Evolutionary conservation across 2,888 invertebrate species (phyloP).

Genomic region (Zaprionus obscuricornis): DNA sequence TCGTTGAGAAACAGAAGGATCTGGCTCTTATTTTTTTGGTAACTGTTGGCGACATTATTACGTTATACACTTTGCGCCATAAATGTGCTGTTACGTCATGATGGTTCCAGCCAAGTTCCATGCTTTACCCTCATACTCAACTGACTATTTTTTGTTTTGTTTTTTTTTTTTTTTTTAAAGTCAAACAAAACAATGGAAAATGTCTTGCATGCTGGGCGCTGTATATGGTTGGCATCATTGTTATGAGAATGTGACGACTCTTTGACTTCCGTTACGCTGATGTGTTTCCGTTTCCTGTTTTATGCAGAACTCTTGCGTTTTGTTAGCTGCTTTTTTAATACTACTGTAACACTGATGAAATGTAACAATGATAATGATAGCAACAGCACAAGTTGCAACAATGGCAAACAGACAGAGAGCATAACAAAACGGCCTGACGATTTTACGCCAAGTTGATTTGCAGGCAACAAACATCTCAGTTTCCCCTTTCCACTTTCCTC

Average conservation of each 20-base stretch:
- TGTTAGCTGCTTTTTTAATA: conserved; percentile 28
- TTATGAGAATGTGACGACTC: conserved; percentile 80
- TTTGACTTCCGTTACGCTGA: conserved; percentile 82
- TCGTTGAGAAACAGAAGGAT: conserved; percentile 12
- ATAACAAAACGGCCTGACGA: conserved; percentile 56
- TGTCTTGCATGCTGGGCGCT: conserved; percentile 36
- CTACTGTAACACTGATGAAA: conserved; percentile 28
- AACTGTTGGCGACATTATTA: conserved; percentile 77
- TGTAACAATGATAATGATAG: conserved; percentile 74
- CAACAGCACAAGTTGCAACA: conserved; percentile 38
- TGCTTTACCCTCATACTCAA: background rate
- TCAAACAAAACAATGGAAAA: conserved; percentile 53
- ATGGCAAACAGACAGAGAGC: conserved; percentile 13
- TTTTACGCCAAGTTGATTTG: conserved; percentile 81
- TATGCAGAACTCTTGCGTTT: conserved; percentile 66
- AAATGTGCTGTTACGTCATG: conserved; percentile 72
- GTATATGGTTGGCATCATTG: conserved; percentile 66
- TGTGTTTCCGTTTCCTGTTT: conserved; percentile 82
- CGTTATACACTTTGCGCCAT: conserved; percentile 74
- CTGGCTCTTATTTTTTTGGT: conserved; percentile 48
- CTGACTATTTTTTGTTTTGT: too few relatives aligned
- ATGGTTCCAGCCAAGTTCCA: conserved; percentile 25
- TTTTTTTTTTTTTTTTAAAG: conserved; percentile 38
- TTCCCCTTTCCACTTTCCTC: too few relatives aligned
- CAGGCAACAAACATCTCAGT: conserved; percentile 43